These are phyloP conservation scores for Gonatopus flavifemur DNA, from an alignment of 1,140 invertebrate genomes.

Conservation along the genomic window DNA sequence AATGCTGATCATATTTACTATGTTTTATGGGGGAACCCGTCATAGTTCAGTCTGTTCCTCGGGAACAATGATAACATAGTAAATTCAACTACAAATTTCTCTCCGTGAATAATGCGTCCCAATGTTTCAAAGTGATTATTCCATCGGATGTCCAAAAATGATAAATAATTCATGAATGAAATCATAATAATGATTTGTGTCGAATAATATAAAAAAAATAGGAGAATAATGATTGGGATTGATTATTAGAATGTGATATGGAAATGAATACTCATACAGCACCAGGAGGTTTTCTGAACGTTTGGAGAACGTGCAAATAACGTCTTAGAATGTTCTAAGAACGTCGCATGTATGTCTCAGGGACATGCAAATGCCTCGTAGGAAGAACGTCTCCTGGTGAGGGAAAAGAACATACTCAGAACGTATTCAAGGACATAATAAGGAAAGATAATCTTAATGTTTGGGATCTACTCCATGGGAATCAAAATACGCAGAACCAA, in stretches of 20 bases:
- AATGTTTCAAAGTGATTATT: conserved; percentile 6
- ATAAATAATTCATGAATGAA: background rate
- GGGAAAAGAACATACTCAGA: too few species aligned
- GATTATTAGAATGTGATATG: background rate
- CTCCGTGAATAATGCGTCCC: too few species aligned
- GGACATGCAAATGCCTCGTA: background rate
- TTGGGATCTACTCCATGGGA: background rate
- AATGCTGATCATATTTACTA: too few species aligned
- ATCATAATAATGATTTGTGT: background rate
- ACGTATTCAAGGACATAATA: background rate
- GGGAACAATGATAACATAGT: too few species aligned
- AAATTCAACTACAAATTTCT: too few species aligned
- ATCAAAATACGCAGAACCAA: too few species aligned
- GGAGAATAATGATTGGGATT: background rate
- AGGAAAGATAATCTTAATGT: background rate
- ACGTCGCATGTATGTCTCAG: background rate
- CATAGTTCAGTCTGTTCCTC: too few species aligned
- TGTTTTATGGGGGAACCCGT: too few species aligned
- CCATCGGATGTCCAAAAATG: conserved; percentile 12
- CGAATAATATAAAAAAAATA: background rate
- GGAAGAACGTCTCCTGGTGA: background rate
- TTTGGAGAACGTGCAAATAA: too few species aligned
- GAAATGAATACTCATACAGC: too few species aligned
- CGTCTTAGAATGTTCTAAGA: too few species aligned
- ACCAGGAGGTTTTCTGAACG: too few species aligned